Base-by-base conservation (phyloP, 35 echinoderm and acorn worm species). In the Heliocidaris tuberculata region DNA sequence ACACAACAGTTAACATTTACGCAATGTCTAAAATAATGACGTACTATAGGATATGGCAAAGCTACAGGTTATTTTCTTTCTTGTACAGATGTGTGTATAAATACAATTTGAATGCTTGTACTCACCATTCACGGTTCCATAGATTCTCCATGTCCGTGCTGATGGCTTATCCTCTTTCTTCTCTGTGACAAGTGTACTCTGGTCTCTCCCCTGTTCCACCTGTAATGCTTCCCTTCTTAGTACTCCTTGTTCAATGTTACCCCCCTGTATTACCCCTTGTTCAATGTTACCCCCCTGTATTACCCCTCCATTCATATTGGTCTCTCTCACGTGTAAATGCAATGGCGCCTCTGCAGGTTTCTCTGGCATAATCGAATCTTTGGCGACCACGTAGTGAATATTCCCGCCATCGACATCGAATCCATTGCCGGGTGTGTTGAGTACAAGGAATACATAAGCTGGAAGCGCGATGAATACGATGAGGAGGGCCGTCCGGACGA, bases 371-470 rank as follows among this genome's bases (percentile, higher is more conserved):
- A 30, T 48, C n/a, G 29, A 30, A 31, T 49, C 31, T 42, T 13
- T 59, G 11, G 47, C 91, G 48, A 32, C 91, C 31, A 48, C 48
- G 29, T 49, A 59, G 16, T 93, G 91, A 13, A 93, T 48, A 59
- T 59, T 59, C 1, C 47, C 47, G 31, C 48, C 48, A 59, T 93
- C 91, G 47, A 48, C 91, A 59, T 59, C 91, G 91, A 50, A 17
- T 47, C 50, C 91, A 16, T 49, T 93, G 11, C 91, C 91, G 48
- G 91, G 91, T 32, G 91, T 48, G 91, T 93, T 49, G 5, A 50
- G 50, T 50, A 49, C 48, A 59, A 93, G 91, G 48, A 93, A 93
- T 52, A 93, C 91, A 59, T 93, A 93, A 59, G 91, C 91, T 93
- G 91, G 91, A 93, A 93, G 91, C 47, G 91, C 91, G 47, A 93